A percentile compares a stretch with the other conserved stretches of the same genome.
phyloP scores from a whole-genome alignment of 2,113 vertebrate species.

The Caracal caracal region DNA sequence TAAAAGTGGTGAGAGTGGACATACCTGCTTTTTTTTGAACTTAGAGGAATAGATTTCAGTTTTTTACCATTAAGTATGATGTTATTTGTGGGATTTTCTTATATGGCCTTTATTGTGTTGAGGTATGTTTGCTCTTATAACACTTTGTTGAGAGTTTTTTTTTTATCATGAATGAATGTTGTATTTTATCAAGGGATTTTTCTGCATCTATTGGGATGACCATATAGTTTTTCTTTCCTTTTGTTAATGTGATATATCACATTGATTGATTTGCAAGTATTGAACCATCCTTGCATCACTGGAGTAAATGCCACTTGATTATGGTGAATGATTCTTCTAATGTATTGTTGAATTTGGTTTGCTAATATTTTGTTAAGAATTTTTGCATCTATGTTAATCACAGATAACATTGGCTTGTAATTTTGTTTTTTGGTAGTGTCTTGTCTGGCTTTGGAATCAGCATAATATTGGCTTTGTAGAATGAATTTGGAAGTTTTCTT shows the following conservation, averaged over 20 bases:
- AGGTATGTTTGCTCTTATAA: not conserved
- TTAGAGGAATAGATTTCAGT: not conserved
- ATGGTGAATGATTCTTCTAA: not conserved
- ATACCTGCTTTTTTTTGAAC: not conserved
- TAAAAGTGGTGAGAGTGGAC: not conserved
- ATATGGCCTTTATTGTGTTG: not conserved
- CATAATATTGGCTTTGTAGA: not conserved
- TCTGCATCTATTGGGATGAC: no score
- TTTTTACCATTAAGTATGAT: not conserved
- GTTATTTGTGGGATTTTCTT: not conserved
- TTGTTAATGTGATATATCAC: no score
- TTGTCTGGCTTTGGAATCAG: not conserved
- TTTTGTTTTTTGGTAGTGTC: not conserved
- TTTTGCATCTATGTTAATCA: not conserved
- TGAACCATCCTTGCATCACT: not conserved
- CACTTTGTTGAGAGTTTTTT: not conserved
- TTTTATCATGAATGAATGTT: not conserved
- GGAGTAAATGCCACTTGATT: not conserved
- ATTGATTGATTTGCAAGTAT: not conserved
- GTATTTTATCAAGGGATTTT: not conserved
- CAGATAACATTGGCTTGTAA: not conserved
- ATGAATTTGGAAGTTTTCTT: not conserved
- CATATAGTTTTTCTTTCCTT: no score
- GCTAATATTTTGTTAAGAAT: not conserved
- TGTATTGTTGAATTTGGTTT: not conserved